Percentiles rank a stretch among this genome's conserved stretches.
Conservation (phyloP, 1,140 invertebrate genomes). For the Micrasema longulum region DNA sequence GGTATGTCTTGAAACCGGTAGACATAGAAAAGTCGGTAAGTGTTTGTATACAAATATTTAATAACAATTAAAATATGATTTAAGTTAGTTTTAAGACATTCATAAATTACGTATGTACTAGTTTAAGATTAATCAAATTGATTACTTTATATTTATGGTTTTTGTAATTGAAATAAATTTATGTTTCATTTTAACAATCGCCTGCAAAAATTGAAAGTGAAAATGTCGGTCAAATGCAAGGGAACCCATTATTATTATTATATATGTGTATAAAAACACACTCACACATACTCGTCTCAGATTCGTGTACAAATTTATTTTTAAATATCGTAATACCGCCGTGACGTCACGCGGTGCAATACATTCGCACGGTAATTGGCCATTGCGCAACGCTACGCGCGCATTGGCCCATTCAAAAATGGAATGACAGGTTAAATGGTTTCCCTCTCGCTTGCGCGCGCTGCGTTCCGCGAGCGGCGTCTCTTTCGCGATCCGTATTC, state of each 20-base stretch:
- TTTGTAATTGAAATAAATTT: too few species aligned
- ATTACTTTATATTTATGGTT: too few species aligned
- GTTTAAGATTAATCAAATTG: too few species aligned
- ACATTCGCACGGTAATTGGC: slow-evolving; percentile 37
- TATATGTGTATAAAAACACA: not conserved
- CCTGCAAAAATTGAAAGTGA: slow-evolving; percentile 12
- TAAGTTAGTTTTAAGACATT: too few species aligned
- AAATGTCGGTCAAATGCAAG: slow-evolving; percentile 29
- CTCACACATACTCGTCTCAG: not conserved
- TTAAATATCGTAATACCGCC: slow-evolving; percentile 17
- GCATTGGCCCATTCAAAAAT: slow-evolving; percentile 35
- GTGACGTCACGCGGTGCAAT: slow-evolving; percentile 26
- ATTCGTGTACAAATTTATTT: not conserved
- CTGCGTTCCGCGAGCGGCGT: not conserved
- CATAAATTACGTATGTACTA: too few species aligned
- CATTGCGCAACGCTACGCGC: slow-evolving; percentile 30
- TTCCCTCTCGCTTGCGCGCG: not conserved
- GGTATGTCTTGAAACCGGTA: too few species aligned
- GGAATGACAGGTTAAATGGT: slow-evolving; percentile 27
- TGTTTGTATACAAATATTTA: too few species aligned
- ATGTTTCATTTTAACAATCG: too few species aligned
- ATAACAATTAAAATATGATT: too few species aligned
- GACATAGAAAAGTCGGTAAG: too few species aligned
- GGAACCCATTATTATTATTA: not conserved
- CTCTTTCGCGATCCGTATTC: slow-evolving; percentile 1